A percentile compares a stretch with the other conserved stretches of the same genome.
Conservation (phyloP, 2,113 vertebrate species). For the Verasper variegatus region DNA sequence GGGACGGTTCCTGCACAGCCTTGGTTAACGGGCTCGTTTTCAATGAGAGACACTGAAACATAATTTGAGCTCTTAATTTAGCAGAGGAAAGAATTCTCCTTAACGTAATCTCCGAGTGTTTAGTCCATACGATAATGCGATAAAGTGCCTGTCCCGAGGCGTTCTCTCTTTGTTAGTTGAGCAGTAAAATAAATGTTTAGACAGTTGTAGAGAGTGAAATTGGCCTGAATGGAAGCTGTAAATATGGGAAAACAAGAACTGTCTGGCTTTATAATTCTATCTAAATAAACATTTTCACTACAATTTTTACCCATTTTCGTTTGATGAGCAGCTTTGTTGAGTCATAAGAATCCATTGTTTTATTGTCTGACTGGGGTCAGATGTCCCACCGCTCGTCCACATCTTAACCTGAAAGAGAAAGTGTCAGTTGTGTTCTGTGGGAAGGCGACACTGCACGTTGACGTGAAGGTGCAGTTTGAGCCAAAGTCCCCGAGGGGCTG, state of each 20-base stretch:
- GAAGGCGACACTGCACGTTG: background rate
- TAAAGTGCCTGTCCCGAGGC: slow-evolving; percentile 54
- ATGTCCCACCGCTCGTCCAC: background rate
- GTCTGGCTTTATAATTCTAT: slow-evolving; percentile 13
- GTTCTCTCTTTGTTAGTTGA: slow-evolving; percentile 45
- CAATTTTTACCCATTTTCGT: background rate
- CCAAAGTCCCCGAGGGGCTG: slow-evolving; percentile 23
- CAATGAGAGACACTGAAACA: slow-evolving; percentile 63
- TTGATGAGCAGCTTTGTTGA: background rate
- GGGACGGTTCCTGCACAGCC: slow-evolving; percentile 53
- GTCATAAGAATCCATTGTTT: background rate
- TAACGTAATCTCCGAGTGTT: slow-evolving; percentile 48
- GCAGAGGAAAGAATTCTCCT: slow-evolving; percentile 40
- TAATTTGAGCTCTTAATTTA: slow-evolving; percentile 64
- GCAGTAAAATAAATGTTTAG: slow-evolving; percentile 56
- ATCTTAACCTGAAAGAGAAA: slow-evolving; percentile 3
- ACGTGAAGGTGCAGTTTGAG: background rate
- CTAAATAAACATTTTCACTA: slow-evolving; percentile 43
- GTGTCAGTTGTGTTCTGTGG: background rate
- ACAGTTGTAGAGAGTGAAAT: slow-evolving; percentile 26
- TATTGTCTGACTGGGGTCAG: too few species aligned
- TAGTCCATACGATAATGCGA: slow-evolving; percentile 51
- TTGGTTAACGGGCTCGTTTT: slow-evolving; percentile 67
- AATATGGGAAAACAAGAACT: slow-evolving; percentile 15
- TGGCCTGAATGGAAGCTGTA: background rate